Evolutionary conservation across 1,140 invertebrate species (phyloP).

Genomic region (Lineus longissimus): DNA sequence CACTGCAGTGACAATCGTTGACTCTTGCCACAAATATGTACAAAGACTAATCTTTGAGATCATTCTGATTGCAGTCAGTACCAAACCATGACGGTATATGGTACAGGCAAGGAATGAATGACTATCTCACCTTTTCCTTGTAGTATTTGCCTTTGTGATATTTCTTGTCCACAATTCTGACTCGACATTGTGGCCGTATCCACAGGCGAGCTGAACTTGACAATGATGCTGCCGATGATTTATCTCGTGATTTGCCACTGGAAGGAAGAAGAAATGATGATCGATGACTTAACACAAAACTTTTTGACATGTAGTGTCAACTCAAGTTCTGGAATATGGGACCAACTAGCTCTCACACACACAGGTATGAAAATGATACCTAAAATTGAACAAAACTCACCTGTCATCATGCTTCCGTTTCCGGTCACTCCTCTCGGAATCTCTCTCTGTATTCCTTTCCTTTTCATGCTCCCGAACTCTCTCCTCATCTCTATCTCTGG

Average conservation of each 20-base stretch:
- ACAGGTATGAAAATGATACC: too few relatives aligned
- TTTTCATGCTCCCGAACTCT: not conserved
- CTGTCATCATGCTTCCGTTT: conserved; percentile 17
- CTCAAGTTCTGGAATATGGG: too few relatives aligned
- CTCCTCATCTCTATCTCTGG: conserved; percentile 14
- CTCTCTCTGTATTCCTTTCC: not conserved
- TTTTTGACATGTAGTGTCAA: too few relatives aligned
- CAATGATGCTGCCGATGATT: not conserved
- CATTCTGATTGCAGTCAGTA: too few relatives aligned
- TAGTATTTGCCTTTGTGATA: conserved; percentile 53
- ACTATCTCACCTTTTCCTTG: conserved; percentile 54
- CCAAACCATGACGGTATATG: too few relatives aligned
- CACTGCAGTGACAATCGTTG: too few relatives aligned
- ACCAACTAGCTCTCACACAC: too few relatives aligned
- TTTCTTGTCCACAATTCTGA: conserved; percentile 48
- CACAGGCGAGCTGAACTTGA: conserved; percentile 25
- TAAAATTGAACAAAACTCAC: not conserved
- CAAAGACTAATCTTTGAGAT: too few relatives aligned
- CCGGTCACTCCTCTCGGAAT: not conserved
- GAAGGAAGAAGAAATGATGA: conserved; percentile 1
- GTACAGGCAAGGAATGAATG: too few relatives aligned
- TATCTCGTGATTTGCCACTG: not conserved
- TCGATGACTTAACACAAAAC: too few relatives aligned
- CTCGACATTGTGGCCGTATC: conserved; percentile 48
- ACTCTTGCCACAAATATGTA: too few relatives aligned